Percentiles rank a stretch among this genome's conserved stretches.
Evolutionary conservation across 2,797 vertebrate genomes (phyloP).

Genomic region (Staurois parvus): DNA sequence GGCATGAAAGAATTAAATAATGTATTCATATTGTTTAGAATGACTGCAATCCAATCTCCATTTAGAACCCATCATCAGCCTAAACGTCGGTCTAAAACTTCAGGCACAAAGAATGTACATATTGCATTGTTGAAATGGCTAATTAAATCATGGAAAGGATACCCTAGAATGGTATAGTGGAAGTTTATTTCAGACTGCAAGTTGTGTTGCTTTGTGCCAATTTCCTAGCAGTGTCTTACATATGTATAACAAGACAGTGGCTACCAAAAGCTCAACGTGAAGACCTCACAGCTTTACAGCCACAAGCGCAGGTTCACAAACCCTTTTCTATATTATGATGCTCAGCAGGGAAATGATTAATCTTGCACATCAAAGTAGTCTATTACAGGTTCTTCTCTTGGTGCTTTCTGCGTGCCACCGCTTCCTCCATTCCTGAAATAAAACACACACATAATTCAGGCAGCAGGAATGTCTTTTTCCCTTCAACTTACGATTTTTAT

Average conservation of each 20-base stretch:
- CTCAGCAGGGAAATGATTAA: slow-evolving; percentile 64
- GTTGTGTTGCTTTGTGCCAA: not conserved
- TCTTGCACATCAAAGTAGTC: slow-evolving; percentile 99
- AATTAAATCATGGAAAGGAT: slow-evolving; percentile 8
- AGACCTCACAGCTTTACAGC: slow-evolving; percentile 18
- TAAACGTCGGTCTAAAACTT: not conserved
- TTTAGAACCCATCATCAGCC: not conserved
- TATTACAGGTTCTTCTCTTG: slow-evolving; percentile 89
- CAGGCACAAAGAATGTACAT: slow-evolving; percentile 27
- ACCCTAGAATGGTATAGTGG: not conserved
- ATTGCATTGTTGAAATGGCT: not conserved
- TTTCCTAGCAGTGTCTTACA: not conserved
- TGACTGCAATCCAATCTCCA: not conserved
- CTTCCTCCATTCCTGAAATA: slow-evolving; percentile 77
- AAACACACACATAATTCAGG: slow-evolving; percentile 59
- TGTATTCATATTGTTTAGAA: not conserved
- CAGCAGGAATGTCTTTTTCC: no score
- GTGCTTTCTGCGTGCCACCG: slow-evolving; percentile 81
- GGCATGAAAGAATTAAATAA: not conserved
- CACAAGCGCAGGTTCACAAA: slow-evolving; percentile 16
- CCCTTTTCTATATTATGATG: not conserved
- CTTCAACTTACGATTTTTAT: no score
- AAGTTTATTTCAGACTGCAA: slow-evolving; percentile 13
- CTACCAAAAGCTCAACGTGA: slow-evolving; percentile 28
- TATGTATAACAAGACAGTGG: slow-evolving; percentile 2